Conservation (phyloP, 1,140 invertebrate species). For the Phthorimaea operculella region DNA sequence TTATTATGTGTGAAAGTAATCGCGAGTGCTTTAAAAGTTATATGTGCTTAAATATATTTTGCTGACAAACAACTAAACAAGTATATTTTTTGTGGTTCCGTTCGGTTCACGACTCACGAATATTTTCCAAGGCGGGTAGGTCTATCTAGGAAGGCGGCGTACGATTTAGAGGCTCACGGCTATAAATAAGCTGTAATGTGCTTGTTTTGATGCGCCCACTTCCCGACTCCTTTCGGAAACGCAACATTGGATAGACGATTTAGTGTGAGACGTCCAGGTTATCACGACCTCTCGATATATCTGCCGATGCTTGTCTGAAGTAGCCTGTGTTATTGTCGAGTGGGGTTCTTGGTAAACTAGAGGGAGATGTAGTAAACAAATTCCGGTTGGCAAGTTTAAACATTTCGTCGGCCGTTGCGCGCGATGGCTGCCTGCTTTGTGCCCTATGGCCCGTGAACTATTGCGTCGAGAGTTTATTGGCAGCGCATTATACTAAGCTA, state of each 20-base stretch:
- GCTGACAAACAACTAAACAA: too few relatives aligned
- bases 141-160: neutral
- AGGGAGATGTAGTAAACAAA: constrained; percentile 23
- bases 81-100: too few relatives aligned
- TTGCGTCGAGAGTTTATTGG: constrained; percentile 30
- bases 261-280: constrained; percentile 10
- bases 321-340: neutral
- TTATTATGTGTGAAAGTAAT: too few relatives aligned
- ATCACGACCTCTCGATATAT: constrained; percentile 7
- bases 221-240: constrained; percentile 12
- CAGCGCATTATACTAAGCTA: too few relatives aligned
- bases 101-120: too few relatives aligned
- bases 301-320: neutral
- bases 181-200: constrained; percentile 27
- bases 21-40: too few relatives aligned
- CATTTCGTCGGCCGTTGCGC: constrained; percentile 24
- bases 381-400: constrained; percentile 32
- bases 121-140: too few relatives aligned
- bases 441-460: constrained; percentile 30
- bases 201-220: constrained; percentile 28
- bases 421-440: constrained; percentile 7
- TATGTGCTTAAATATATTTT: too few relatives aligned
- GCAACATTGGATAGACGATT: constrained; percentile 13
- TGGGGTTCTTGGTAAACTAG: constrained; percentile 15
- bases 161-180: neutral